Evolutionary conservation across 2,888 invertebrate genomes (phyloP), one percentile per base, ranked within the genome.

Genomic region (Penaeus monodon): DNA sequence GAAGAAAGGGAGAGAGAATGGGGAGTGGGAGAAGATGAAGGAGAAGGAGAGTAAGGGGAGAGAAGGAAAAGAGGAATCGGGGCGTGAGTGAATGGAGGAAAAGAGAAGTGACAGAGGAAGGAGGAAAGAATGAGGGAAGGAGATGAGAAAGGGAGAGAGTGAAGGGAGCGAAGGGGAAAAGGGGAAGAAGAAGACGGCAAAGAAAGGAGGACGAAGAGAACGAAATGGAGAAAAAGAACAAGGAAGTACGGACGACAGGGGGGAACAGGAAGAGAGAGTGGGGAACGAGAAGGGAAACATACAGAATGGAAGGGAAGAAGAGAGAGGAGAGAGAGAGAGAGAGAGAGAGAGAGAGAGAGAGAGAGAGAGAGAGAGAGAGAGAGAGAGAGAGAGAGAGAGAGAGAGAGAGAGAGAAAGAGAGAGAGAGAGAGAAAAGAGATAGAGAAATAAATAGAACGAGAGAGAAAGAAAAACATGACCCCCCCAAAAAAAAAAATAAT

Each of bases 321-420:
- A 29, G 22, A 2, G 2, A 29, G 2, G n/a, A 29, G 29, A 14
- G 8, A 8, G 2, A 8, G 74, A 2, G 1, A 6, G 2, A 29
- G 22, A 24, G 8, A 20, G 4, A n/a, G 33, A 8, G n/a, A 33
- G n/a, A n/a, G n/a, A n/a, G n/a, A 70, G 17, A 24, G n/a, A n/a
- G 4, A 70, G n/a, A 24, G n/a, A 70, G 17, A 70, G 70, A 33
- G 24, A 17, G 44, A 24, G 38, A 20, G 38, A 24, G 38, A 38
- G 38, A 38, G 38, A 38, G 20, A 38, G 38, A 38, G 38, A 38
- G 76, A 33, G 38, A 33, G 76, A 33, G 38, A 76, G 38, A 38
- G 38, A 20, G 38, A 76, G 38, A 33, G 76, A 76, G 38, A 76
- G 76, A 33, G 76, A 76, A 44, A 33, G 38, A 70, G 70, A 70